Evolutionary conservation across 2,797 vertebrate species (phyloP), one percentile per base, ranked within the genome.

Genomic region (Enteromius fasciolatus): DNA sequence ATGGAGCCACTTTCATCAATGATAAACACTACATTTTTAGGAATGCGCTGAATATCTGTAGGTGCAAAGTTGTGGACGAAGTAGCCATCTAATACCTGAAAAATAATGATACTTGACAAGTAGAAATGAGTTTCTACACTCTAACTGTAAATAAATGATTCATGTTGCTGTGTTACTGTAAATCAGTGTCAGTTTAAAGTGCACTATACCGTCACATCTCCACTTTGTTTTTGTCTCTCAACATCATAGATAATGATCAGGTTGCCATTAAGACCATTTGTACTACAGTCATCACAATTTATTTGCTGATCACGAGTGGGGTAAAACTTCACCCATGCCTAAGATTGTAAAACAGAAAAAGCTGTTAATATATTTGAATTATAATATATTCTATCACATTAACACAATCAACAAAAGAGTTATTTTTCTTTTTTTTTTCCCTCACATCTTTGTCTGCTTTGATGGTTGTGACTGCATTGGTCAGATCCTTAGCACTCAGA

Each of bases 1-100:
- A 95, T 95, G 31, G 95, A 95, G 78, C 95, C 94, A 83, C 94
- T 95, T 79, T 48, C 87, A 85, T 95, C 94, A n/a, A 95, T 95
- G 12, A 95, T 31, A 80, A 95, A 95, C 59, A 95, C 90, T 25
- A 94, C 92, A 61, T 95, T 95, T 90, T 95, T 95, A 18, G 94
- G 89, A 68, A 95, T 93, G 36, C 87, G 88, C 5, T 83, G 3
- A 85, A 95, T 90, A 82, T 50, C 14, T 14, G 83, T 78, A 14
- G 94, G 94, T 78, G 94, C 93, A 90, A 95, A 95, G 87, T 93
- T 93, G 89, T 95, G 94, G 33, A 94, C 90, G 87, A 95, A 95
- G 77, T 93, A 95, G 1, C 93, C 91, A 0, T 77, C 77, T 28
- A 87, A 90, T 59, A 28, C 87, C 94, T 95, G 39, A 57, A 8